Conservation (phyloP, 2,113 vertebrate species). For the Jacana jacana region DNA sequence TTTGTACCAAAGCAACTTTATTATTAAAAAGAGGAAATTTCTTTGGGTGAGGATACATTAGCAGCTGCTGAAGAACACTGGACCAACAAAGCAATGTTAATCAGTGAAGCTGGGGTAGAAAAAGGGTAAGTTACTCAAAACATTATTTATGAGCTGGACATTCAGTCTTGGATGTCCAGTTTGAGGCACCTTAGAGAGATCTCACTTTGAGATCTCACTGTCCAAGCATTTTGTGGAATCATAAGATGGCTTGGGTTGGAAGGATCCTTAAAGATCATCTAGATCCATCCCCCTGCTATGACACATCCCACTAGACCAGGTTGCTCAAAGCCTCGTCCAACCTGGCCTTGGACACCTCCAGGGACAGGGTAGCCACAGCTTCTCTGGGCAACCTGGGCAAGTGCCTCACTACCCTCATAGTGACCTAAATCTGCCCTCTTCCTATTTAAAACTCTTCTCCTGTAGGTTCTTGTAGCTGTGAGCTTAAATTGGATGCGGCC, state of each 20-base stretch:
- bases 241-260: neutral
- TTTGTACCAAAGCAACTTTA: neutral
- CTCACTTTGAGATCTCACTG: neutral
- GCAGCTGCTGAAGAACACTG: neutral
- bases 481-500: neutral
- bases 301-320: too few species aligned
- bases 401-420: neutral
- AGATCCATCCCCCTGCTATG: neutral
- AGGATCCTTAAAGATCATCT: neutral
- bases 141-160: accelerated
- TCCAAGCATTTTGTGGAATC: neutral
- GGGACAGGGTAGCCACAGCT: neutral
- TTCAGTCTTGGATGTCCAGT: neutral
- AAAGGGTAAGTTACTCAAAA: neutral
- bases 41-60: neutral
- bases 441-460: neutral
- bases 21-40: neutral
- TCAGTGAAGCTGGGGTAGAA: neutral
- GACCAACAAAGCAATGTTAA: neutral
- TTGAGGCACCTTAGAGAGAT: neutral
- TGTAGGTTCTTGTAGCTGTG: neutral
- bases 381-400: neutral
- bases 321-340: neutral
- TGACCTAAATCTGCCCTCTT: neutral
- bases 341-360: neutral